These are phyloP conservation scores for Poeciliopsis presidionis DNA, from an alignment of 2,797 vertebrate species.

Conservation along the genomic window DNA sequence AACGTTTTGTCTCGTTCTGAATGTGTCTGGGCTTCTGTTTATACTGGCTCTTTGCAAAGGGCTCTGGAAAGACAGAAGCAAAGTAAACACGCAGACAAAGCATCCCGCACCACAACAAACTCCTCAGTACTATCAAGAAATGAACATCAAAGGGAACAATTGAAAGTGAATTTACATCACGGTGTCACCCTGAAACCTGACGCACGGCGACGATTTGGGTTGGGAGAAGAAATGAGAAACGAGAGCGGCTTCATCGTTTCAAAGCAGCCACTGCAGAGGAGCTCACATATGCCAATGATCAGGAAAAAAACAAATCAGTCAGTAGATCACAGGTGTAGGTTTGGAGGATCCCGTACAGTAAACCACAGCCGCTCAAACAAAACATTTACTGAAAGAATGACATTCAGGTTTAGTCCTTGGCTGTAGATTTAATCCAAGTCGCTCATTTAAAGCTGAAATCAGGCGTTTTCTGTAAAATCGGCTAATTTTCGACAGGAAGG, in stretches of 20 bases:
- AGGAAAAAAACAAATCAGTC: slow-evolving; percentile 25
- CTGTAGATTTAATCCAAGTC: slow-evolving; percentile 21
- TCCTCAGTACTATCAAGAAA: slow-evolving; percentile 43
- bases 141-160: slow-evolving; percentile 53
- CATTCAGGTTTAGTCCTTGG: slow-evolving; percentile 34
- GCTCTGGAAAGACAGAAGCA: slow-evolving; percentile 54
- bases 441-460: not conserved
- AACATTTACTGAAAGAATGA: slow-evolving; percentile 39
- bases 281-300: slow-evolving; percentile 31
- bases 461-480: not conserved
- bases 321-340: slow-evolving; percentile 46
- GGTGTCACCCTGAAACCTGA: slow-evolving; percentile 39
- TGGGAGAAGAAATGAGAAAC: slow-evolving; percentile 33
- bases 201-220: slow-evolving; percentile 27
- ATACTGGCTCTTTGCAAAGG: slow-evolving; percentile 52
- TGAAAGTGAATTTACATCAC: slow-evolving; percentile 39
- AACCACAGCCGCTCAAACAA: slow-evolving; percentile 41
- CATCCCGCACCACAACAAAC: slow-evolving; percentile 59
- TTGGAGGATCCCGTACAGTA: slow-evolving; percentile 22
- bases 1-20: slow-evolving; percentile 46
- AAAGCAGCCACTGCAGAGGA: slow-evolving; percentile 39
- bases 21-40: slow-evolving; percentile 56
- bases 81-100: slow-evolving; percentile 63
- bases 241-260: slow-evolving; percentile 23
- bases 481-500: not conserved